These are phyloP conservation scores for Aquatica leii DNA, from an alignment of 2,888 invertebrate genomes.

Conservation along the genomic window DNA sequence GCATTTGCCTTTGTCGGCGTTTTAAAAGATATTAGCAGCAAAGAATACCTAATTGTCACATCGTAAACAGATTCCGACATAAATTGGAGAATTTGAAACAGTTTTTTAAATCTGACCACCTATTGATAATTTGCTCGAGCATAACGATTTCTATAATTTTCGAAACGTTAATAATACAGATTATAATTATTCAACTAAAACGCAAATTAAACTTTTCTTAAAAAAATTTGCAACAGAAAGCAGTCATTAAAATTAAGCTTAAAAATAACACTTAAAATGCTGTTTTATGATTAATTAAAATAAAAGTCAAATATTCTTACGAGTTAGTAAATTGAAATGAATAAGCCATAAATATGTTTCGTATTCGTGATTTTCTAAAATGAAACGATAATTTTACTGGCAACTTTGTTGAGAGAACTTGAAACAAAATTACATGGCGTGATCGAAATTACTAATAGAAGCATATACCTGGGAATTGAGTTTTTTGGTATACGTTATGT, in stretches of 20 bases:
- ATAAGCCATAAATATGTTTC: slow-evolving; percentile 20
- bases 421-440: slow-evolving; percentile 42
- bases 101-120: slow-evolving; percentile 32
- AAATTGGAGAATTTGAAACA: slow-evolving; percentile 43
- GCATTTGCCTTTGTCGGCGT: slow-evolving; percentile 39
- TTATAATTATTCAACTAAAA: slow-evolving; percentile 8
- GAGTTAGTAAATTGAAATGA: slow-evolving; percentile 18
- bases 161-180: background rate
- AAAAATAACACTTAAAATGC: background rate
- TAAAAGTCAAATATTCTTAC: background rate
- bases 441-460: slow-evolving; percentile 33
- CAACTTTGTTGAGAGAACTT: slow-evolving; percentile 36
- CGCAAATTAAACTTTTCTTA: too few species aligned
- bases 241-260: background rate
- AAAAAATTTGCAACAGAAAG: too few species aligned
- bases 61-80: slow-evolving; percentile 44
- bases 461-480: background rate
- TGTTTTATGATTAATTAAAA: background rate
- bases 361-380: slow-evolving; percentile 29
- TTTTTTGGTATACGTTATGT: slow-evolving; percentile 6
- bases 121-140: slow-evolving; percentile 21
- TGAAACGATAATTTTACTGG: slow-evolving; percentile 26
- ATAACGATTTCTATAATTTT: slow-evolving; percentile 12
- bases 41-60: slow-evolving; percentile 46
- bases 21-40: slow-evolving; percentile 40